These are phyloP conservation scores for Neopipo cinnamomea DNA, from an alignment of 2,113 vertebrate genomes.

Conservation along the genomic window DNA sequence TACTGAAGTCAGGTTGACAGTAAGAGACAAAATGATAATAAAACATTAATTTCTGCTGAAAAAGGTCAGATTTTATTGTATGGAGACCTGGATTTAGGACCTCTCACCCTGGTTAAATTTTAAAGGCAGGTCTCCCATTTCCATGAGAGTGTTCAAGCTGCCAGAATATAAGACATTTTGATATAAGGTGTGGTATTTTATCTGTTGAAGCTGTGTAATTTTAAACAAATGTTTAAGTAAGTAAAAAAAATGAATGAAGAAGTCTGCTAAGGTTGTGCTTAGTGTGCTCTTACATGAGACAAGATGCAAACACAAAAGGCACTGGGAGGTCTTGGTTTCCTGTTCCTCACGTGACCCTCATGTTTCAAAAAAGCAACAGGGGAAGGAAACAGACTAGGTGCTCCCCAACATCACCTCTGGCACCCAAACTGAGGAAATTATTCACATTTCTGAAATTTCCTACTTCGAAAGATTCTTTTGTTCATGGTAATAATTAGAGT, in stretches of 20 bases:
- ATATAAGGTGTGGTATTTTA: not conserved
- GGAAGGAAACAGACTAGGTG: not conserved
- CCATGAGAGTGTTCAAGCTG: not conserved
- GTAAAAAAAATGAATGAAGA: not conserved
- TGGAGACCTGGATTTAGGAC: not conserved
- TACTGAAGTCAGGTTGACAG: not conserved
- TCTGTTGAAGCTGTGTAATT: not conserved
- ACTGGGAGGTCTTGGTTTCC: not conserved
- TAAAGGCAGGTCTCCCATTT: not conserved
- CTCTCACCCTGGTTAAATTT: not conserved
- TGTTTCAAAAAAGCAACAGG: not conserved
- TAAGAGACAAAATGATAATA: not conserved
- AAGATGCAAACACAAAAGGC: not conserved
- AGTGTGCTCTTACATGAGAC: not conserved
- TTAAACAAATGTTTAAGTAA: not conserved
- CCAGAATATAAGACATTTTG: not conserved
- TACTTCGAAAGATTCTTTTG: not conserved
- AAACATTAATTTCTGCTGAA: not conserved
- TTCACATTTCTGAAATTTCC: not conserved
- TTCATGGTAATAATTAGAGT: not conserved
- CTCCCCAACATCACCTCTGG: not conserved
- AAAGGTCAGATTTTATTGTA: not conserved
- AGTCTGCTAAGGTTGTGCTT: not conserved
- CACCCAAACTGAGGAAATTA: not conserved
- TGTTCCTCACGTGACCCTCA: accelerated